These are phyloP conservation scores for Laspeyria flexula DNA, from an alignment of 2,888 invertebrate species.

Conservation along the genomic window DNA sequence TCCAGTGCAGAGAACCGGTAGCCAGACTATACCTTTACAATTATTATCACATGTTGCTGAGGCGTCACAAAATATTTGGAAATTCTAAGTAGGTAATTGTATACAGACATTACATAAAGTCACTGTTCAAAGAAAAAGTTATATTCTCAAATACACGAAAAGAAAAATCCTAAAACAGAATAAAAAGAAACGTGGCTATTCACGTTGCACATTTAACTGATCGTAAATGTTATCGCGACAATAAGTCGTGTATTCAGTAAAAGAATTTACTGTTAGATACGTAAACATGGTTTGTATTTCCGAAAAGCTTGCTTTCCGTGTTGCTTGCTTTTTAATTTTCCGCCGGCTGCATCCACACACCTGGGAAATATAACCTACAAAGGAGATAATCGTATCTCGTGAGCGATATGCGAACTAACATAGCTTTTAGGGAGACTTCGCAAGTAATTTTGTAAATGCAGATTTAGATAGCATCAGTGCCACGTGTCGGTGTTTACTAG, in stretches of 20 bases:
- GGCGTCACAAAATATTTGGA: no score
- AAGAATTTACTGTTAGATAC: conserved; percentile 30
- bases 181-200: background rate
- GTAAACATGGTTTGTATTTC: conserved; percentile 28
- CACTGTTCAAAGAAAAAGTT: background rate
- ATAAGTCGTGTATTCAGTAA: conserved; percentile 9
- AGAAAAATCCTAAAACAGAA: background rate
- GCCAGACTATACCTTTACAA: no score
- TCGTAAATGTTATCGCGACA: conserved; percentile 24
- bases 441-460: conserved; percentile 15
- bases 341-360: conserved; percentile 56
- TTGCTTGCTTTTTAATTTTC: conserved; percentile 61
- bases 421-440: conserved; percentile 16
- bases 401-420: conserved; percentile 26
- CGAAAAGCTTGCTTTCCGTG: conserved; percentile 29
- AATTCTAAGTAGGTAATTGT: no score
- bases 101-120: background rate
- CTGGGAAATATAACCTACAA: conserved; percentile 54
- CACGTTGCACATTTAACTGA: background rate
- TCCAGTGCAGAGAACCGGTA: no score
- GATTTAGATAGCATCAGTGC: conserved; percentile 10
- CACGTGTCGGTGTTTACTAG: conserved; percentile 8
- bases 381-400: conserved; percentile 51
- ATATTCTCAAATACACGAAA: background rate
- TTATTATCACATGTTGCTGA: no score